Conservation (phyloP, 2,888 invertebrate genomes). For the Aspidapion aeneum region DNA sequence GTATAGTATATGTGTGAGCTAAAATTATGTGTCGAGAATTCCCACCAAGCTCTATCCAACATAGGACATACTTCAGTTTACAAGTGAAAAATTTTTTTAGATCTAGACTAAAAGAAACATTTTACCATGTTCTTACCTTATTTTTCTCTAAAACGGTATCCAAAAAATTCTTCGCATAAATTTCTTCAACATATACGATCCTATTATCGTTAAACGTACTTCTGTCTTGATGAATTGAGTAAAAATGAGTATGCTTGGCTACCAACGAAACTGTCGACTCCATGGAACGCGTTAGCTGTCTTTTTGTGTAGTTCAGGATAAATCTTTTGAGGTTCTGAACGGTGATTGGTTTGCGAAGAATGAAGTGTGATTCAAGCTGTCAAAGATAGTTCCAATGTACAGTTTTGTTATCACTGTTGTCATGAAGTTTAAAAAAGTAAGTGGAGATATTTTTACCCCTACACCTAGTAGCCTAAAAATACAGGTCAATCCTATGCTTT, state of each 20-base stretch:
- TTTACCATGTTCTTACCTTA: constrained; percentile 55
- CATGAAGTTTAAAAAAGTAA: no score
- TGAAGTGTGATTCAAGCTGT: constrained; percentile 68
- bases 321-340: constrained; percentile 53
- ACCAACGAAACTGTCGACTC: constrained; percentile 34
- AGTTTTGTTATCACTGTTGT: no score
- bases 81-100: no score
- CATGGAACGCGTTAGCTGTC: constrained; percentile 38
- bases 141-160: constrained; percentile 57
- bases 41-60: no score
- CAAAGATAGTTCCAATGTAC: no score
- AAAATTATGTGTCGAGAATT: no score
- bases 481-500: no score
- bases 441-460: no score
- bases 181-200: constrained; percentile 57
- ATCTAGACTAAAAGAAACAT: no score
- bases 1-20: no score
- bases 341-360: constrained; percentile 54
- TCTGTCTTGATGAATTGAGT: constrained; percentile 21
- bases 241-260: constrained; percentile 35
- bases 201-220: constrained; percentile 14
- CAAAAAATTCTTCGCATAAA: constrained; percentile 64
- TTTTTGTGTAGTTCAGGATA: constrained; percentile 52
- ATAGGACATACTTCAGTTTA: no score
- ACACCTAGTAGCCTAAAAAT: no score